Base-by-base conservation (phyloP, 2,888 invertebrate genomes). In the Abscondita cerata region DNA sequence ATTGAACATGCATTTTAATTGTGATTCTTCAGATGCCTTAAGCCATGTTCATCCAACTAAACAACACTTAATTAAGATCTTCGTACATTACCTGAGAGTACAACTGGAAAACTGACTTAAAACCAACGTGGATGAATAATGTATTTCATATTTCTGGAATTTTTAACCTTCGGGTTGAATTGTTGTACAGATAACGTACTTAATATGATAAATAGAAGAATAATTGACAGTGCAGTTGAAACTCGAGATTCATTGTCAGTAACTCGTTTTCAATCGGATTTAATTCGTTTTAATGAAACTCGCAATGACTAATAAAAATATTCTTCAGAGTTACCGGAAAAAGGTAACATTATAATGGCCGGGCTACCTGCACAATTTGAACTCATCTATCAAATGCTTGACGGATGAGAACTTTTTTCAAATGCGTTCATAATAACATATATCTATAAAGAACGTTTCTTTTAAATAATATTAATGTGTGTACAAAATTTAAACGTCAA, bases 281-380 rank as follows among this genome's bases (percentile, higher is more conserved):
- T 44, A 44, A 44, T 44, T 44, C 18, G 36, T 19, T 33, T 33
- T 36, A 31, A 33, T 40, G 15, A n/a, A 36, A n/a, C 36, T 13
- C 2, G 44, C 44, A n/a, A 25, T 25, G 25, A 25, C 25, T 25
- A 19, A 31, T 25, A 31, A 20, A 15, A 36, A 52, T 38, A 52
- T 38, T 52, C 52, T 44, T 25, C n/a, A 9, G 12, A 18, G 44
- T 50, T 54, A 55, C 47, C 56, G 62, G 70, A 67, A 67, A 64
- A 63, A 68, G 71, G 69, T 75, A 75, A 75, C 72, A 68, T 68
- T 69, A 70, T 76, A 76, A 76, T 77, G 72, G 76, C 75, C 76
- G 74, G 69, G 73, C 76, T 77, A 77, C 77, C 77, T 76, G 75
- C 75, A 68, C 71, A 63, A 72, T 71, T 74, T 72, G 70, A 61